A percentile compares a stretch with the other conserved stretches of the same genome.
Evolutionary conservation across 2,888 invertebrate species (phyloP).

Genomic region (Limnephilus rhombicus): DNA sequence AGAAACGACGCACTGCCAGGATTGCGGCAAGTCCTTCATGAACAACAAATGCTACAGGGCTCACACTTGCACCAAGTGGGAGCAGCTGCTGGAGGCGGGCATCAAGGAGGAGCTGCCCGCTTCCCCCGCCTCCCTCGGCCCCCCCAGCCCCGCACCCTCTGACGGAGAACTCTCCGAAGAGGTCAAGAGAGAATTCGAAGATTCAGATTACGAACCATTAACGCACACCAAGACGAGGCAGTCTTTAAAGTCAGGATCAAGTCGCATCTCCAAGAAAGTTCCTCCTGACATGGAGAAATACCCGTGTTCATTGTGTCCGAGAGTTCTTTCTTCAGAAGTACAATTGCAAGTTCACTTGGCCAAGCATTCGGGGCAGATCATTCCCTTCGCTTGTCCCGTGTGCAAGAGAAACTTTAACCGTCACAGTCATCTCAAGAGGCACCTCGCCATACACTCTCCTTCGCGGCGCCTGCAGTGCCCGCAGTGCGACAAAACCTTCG

Average conservation of each 20-base stretch:
- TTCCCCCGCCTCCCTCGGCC: neutral
- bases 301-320: constrained; percentile 23
- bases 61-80: neutral
- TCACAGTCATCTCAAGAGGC: constrained; percentile 71
- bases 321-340: constrained; percentile 13
- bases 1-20: neutral
- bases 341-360: constrained; percentile 45
- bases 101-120: constrained; percentile 27
- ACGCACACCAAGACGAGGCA: neutral
- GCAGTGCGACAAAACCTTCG: constrained; percentile 71
- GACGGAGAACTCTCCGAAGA: neutral
- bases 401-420: constrained; percentile 67
- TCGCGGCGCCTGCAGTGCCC: constrained; percentile 70
- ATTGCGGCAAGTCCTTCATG: neutral
- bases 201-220: constrained; percentile 37
- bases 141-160: neutral
- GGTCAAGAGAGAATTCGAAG: constrained; percentile 39
- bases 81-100: constrained; percentile 6
- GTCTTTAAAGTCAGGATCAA: neutral
- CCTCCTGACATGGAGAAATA: constrained; percentile 8
- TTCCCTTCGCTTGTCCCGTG: constrained; percentile 57
- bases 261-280: constrained; percentile 5
- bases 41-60: constrained; percentile 13
- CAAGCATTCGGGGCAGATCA: constrained; percentile 39
- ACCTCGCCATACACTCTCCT: constrained; percentile 70